These are phyloP conservation scores for Menura novaehollandiae DNA, from an alignment of 2,113 vertebrate species.

Conservation along the genomic window DNA sequence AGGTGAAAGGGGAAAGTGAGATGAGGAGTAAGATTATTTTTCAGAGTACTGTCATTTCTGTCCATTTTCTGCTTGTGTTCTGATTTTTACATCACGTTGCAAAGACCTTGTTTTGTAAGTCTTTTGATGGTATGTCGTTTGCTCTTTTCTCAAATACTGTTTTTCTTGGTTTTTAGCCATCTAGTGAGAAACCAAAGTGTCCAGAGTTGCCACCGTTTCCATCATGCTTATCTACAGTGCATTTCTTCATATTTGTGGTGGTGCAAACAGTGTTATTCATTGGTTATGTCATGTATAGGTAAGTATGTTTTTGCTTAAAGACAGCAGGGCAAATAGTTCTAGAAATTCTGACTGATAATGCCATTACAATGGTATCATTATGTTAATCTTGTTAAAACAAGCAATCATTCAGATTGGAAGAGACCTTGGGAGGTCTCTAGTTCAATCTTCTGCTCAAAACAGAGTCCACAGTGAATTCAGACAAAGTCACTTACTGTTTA, in stretches of 20 bases:
- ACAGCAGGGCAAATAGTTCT: not conserved
- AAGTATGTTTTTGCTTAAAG: conserved; percentile 45
- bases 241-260: conserved; percentile 87
- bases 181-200: conserved; percentile 85
- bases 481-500: not conserved
- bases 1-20: not conserved
- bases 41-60: not conserved
- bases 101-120: not conserved
- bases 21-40: not conserved
- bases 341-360: not conserved
- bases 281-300: conserved; percentile 94
- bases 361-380: not conserved
- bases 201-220: conserved; percentile 86
- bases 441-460: not conserved
- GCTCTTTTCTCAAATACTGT: not conserved
- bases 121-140: not conserved
- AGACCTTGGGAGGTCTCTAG: not conserved
- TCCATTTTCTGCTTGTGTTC: not conserved
- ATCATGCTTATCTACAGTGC: conserved; percentile 85
- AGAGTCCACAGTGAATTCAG: not conserved
- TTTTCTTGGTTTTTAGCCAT: conserved; percentile 71
- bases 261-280: conserved; percentile 88
- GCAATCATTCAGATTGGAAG: not conserved
- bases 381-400: not conserved
- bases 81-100: not conserved